Conservation (phyloP, 2,797 vertebrate species). For the Microhierax caerulescens region DNA sequence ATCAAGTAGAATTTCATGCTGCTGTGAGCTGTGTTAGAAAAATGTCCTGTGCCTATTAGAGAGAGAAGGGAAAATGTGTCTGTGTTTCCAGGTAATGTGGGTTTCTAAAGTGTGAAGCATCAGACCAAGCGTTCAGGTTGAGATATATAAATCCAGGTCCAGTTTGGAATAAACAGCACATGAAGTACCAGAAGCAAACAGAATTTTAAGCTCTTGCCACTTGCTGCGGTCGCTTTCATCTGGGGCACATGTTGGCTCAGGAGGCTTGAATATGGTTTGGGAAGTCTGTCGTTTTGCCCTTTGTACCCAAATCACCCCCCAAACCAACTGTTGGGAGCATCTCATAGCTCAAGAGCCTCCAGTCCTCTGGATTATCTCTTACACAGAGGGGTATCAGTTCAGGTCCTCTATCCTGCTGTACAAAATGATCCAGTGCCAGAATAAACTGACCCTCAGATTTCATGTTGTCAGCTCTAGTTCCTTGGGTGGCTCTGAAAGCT, state of each 20-base stretch:
- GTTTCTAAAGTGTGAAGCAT: not conserved
- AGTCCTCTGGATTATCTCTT: not conserved
- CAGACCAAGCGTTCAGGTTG: not conserved
- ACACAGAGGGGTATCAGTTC: not conserved
- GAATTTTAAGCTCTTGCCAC: not conserved
- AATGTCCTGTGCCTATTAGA: not conserved
- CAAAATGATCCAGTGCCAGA: not conserved
- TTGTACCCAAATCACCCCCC: not conserved
- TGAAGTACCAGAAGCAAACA: not conserved
- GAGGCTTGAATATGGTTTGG: not conserved
- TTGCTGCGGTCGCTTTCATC: not conserved
- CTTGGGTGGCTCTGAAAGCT: not conserved
- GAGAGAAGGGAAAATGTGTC: not conserved
- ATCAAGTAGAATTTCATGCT: not conserved
- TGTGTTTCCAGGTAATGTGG: not conserved
- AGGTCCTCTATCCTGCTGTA: not conserved
- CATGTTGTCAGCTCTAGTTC: rapidly evolving
- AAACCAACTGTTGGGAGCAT: not conserved
- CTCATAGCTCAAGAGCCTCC: not conserved
- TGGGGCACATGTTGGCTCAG: not conserved
- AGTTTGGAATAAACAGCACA: not conserved
- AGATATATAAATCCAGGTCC: not conserved
- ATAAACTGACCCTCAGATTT: not conserved
- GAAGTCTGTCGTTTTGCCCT: not conserved
- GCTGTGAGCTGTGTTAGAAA: not conserved